phyloP scores from a whole-genome alignment of 2,888 invertebrate genomes.

The Ochropacha duplaris region DNA sequence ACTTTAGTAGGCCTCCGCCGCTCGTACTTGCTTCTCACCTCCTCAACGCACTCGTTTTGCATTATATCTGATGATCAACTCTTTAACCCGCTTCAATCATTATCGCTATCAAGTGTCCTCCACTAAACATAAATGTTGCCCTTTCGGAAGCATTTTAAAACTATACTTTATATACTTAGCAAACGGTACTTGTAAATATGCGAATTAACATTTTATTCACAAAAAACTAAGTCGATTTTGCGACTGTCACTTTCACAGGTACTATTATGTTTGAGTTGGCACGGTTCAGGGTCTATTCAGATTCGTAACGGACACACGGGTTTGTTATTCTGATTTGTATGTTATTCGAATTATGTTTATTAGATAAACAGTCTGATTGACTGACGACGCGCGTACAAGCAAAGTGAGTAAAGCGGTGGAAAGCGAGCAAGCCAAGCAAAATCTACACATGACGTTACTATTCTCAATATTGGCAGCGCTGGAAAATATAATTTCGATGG shows the following conservation, averaged over 20 bases:
- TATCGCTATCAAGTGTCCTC: conserved; percentile 64
- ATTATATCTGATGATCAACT: conserved; percentile 69
- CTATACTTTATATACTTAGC: conserved; percentile 52
- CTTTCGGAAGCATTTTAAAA: conserved; percentile 53
- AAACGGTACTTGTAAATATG: conserved; percentile 68
- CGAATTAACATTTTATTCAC: conserved; percentile 69
- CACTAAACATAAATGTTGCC: conserved; percentile 51
- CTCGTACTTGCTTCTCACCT: conserved; percentile 70
- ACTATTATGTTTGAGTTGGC: conserved; percentile 49
- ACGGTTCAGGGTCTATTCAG: conserved; percentile 39
- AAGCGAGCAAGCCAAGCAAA: conserved; percentile 68
- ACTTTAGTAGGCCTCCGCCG: conserved; percentile 78
- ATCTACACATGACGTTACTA: conserved; percentile 65
- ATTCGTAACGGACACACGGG: conserved; percentile 40
- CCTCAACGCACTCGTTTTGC: conserved; percentile 75
- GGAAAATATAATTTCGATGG: conserved; percentile 12
- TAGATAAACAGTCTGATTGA: conserved; percentile 60
- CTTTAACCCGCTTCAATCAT: conserved; percentile 78
- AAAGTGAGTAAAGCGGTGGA: conserved; percentile 68
- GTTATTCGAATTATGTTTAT: conserved; percentile 56
- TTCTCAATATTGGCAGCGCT: conserved; percentile 53
- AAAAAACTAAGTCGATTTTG: conserved; percentile 65
- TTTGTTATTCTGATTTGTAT: conserved; percentile 54
- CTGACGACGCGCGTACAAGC: conserved; percentile 73
- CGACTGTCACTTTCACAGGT: conserved; percentile 76